Evolutionary conservation across 35 echinoderm and acorn worm species (phyloP).

Genomic region (Apostichopus japonicus): DNA sequence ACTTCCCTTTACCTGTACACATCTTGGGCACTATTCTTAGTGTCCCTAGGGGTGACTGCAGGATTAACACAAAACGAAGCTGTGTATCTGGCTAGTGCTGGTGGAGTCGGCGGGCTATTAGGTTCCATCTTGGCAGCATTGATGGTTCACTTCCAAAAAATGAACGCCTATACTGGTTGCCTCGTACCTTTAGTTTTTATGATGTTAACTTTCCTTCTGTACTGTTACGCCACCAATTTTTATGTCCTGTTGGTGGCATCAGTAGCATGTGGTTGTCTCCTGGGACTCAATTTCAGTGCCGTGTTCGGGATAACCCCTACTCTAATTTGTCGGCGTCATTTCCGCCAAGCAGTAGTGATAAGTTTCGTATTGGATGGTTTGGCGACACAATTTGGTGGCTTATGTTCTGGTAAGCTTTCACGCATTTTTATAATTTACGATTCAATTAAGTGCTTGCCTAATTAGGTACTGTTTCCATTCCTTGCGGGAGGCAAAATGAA

Average conservation of each 20-base stretch:
- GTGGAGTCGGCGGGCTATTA: constrained; percentile 8
- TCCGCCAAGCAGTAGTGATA: not conserved
- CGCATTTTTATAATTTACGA: not conserved
- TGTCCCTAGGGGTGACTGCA: not conserved
- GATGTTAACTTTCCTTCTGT: not conserved
- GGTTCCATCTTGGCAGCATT: not conserved
- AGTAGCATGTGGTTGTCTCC: not conserved
- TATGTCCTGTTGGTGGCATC: not conserved
- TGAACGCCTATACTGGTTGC: not conserved
- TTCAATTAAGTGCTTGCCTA: not conserved
- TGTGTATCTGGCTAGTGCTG: not conserved
- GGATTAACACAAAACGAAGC: not conserved
- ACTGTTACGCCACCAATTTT: not conserved
- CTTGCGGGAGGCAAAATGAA: too few relatives aligned
- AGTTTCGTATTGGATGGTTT: constrained; percentile 20
- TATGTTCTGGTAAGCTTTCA: not conserved
- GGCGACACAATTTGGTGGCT: constrained; percentile 3
- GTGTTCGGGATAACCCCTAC: not conserved
- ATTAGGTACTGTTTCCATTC: not conserved
- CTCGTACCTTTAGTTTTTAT: not conserved
- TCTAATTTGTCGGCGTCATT: not conserved
- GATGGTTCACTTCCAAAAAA: not conserved
- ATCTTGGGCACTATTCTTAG: constrained; percentile 29
- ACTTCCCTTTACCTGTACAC: not conserved
- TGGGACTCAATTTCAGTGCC: not conserved